Conservation (phyloP, 2,888 invertebrate species). For the Drosophila barbarae region DNA sequence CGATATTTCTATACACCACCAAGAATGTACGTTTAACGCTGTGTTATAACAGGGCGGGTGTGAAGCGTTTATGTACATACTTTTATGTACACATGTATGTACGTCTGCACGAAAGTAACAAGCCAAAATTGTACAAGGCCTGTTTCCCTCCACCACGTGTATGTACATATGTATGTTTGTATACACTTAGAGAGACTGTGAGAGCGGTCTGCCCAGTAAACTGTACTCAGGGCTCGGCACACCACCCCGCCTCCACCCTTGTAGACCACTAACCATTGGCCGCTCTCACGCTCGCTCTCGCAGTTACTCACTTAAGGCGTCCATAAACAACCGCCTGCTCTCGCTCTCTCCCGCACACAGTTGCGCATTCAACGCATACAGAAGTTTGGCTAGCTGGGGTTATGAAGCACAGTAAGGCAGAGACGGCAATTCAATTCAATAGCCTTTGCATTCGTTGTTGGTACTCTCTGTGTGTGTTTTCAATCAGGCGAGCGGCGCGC, state of each 20-base stretch:
- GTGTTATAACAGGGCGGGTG: conserved; percentile 11
- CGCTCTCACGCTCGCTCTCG: conserved; percentile 8
- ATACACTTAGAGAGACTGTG: conserved; percentile 27
- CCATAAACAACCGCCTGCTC: conserved; percentile 17
- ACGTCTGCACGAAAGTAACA: conserved; percentile 43
- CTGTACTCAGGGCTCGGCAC: conserved; percentile 47
- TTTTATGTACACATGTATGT: conserved; percentile 21
- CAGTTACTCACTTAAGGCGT: conserved; percentile 14
- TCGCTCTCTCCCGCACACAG: conserved; percentile 44
- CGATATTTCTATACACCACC: conserved; percentile 9
- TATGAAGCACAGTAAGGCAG: conserved; percentile 65
- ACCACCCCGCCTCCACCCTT: conserved; percentile 6
- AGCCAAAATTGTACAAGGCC: conserved; percentile 53
- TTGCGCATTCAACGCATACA: conserved; percentile 68
- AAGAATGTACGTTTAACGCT: conserved; percentile 16
- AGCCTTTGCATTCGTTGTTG: conserved; percentile 79
- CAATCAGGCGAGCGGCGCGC: conserved; percentile 75
- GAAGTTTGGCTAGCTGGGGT: conserved; percentile 64
- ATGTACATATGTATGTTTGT: conserved; percentile 55
- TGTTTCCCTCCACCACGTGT: conserved; percentile 69
- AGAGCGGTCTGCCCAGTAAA: conserved; percentile 53
- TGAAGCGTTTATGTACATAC: conserved; percentile 23
- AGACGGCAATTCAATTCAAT: conserved; percentile 78
- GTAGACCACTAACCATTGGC: background rate
- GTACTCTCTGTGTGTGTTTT: conserved; percentile 78